Evolutionary conservation across 2,113 vertebrate genomes (phyloP).

Genomic region (Melanerpes formicivorus): DNA sequence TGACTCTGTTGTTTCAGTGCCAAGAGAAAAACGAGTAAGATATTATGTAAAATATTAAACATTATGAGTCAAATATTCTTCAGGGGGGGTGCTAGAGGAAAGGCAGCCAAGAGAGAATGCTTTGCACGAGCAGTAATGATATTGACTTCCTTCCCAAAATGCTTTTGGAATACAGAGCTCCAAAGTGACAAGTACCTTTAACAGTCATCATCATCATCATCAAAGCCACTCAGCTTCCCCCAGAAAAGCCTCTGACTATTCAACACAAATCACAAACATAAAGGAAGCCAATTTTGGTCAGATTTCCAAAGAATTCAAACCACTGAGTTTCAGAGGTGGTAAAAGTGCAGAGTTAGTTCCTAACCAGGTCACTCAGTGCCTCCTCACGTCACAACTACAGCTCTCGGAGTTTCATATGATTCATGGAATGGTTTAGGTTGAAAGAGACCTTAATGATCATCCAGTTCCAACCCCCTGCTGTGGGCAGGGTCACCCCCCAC

Average conservation of each 20-base stretch:
- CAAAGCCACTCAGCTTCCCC: not conserved
- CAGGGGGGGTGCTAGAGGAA: not conserved
- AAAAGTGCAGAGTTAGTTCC: not conserved
- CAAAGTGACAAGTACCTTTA: not conserved
- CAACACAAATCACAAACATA: not conserved
- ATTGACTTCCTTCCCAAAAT: conserved; percentile 20
- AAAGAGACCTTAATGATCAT: too few species aligned
- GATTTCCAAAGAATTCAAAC: not conserved
- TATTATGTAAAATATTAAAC: conserved; percentile 64
- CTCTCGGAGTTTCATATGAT: not conserved
- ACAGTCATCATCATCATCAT: not conserved
- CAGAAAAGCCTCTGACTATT: not conserved
- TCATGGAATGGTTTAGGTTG: too few species aligned
- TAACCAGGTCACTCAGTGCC: not conserved
- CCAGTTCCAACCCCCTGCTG: too few species aligned
- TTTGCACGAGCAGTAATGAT: not conserved
- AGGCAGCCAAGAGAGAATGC: conserved; percentile 18
- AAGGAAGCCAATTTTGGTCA: not conserved
- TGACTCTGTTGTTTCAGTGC: conserved; percentile 31
- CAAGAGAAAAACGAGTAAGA: conserved; percentile 61
- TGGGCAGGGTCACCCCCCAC: too few species aligned
- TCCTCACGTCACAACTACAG: accelerated
- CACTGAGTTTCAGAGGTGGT: not conserved
- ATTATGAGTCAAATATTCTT: conserved; percentile 49
- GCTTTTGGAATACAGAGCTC: not conserved